Evolutionary conservation across 2,888 invertebrate species (phyloP).

Genomic region (Dorcus hopei): DNA sequence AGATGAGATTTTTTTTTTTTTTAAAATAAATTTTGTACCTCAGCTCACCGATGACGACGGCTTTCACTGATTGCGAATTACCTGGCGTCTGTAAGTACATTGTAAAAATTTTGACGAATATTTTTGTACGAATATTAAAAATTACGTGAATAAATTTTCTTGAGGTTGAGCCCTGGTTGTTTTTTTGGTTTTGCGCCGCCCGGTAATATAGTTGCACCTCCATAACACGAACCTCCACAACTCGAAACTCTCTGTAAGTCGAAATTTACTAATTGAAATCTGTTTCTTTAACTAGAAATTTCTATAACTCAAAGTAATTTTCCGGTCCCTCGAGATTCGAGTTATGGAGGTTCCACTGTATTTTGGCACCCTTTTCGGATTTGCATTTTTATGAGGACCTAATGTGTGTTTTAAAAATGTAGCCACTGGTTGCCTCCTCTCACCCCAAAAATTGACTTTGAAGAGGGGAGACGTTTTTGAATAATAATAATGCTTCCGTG

Average conservation of each 20-base stretch:
- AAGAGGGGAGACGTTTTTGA: constrained; percentile 24
- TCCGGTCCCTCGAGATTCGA: no score
- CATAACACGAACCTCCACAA: no score
- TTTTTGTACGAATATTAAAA: constrained; percentile 37
- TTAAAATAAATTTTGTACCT: neutral
- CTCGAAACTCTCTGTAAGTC: no score
- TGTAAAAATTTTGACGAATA: constrained; percentile 34
- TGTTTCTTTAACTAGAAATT: no score
- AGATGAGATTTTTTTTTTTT: neutral
- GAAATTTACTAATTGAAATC: no score
- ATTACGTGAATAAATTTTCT: constrained; percentile 31
- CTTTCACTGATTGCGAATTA: constrained; percentile 19
- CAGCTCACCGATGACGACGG: neutral
- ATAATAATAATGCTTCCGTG: constrained; percentile 6
- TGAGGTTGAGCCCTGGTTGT: constrained; percentile 10
- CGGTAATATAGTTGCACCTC: no score
- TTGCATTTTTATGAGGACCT: constrained; percentile 7
- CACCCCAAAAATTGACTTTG: constrained; percentile 26
- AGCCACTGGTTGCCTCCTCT: constrained; percentile 26
- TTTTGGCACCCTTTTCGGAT: constrained; percentile 2
- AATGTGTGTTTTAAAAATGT: constrained; percentile 16
- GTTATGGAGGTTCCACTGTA: no score
- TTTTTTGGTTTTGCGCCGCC: neutral
- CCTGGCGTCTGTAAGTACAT: constrained; percentile 30
- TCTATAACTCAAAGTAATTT: no score